phyloP scores from a whole-genome alignment of 2,888 invertebrate species.

The Chloromyia formosa region DNA sequence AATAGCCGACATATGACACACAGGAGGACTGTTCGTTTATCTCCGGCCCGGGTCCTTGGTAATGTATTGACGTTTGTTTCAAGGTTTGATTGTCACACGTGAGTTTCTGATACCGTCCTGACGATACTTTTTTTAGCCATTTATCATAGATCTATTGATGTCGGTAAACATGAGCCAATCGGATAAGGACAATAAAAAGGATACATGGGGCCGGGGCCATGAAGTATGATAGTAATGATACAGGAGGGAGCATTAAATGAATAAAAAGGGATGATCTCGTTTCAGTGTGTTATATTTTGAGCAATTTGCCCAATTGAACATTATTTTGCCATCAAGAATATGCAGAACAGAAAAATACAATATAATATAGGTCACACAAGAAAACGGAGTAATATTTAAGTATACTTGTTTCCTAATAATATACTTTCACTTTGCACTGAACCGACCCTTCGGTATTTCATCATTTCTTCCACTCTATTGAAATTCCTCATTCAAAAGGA shows the following conservation, averaged over 20 bases:
- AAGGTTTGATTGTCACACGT: conserved; percentile 17
- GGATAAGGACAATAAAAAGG: conserved; percentile 46
- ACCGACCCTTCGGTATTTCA: neutral
- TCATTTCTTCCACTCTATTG: conserved; percentile 1
- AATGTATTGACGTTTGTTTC: conserved; percentile 13
- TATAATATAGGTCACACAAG: too few species aligned
- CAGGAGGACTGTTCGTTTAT: conserved; percentile 9
- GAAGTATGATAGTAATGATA: neutral
- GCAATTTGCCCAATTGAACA: too few species aligned
- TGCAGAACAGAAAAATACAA: too few species aligned
- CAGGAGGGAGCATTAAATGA: too few species aligned
- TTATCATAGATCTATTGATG: conserved; percentile 49
- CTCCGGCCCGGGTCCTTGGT: neutral
- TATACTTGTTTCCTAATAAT: too few species aligned
- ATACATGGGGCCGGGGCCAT: neutral
- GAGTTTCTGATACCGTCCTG: conserved; percentile 46
- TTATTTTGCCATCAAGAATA: too few species aligned
- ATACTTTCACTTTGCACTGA: too few species aligned
- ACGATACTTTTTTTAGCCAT: conserved; percentile 44
- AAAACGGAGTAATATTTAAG: too few species aligned
- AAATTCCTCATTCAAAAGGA: neutral
- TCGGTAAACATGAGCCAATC: conserved; percentile 37
- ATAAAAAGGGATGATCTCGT: too few species aligned
- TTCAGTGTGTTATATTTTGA: too few species aligned
- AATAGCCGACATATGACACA: conserved; percentile 3